phyloP scores from a whole-genome alignment of 2,888 invertebrate genomes.

The Tetragonula carbonaria region DNA sequence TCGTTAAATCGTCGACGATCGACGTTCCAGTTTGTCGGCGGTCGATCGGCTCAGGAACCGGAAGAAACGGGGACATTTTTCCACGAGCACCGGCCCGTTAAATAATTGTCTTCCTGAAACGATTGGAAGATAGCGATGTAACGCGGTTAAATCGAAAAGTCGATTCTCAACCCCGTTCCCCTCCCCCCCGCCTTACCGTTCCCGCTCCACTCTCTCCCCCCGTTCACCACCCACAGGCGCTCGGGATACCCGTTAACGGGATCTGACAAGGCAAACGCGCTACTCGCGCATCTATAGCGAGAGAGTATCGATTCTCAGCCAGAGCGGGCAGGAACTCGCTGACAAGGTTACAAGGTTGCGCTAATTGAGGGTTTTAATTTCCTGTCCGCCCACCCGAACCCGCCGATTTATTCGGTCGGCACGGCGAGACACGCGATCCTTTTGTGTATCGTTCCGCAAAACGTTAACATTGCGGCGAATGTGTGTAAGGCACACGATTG shows the following conservation, averaged over 20 bases:
- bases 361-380: conserved; percentile 75
- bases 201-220: background rate
- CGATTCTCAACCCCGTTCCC: conserved; percentile 38
- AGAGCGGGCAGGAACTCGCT: conserved; percentile 63
- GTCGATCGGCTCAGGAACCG: background rate
- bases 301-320: conserved; percentile 65
- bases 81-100: conserved; percentile 8
- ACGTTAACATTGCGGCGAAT: background rate
- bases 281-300: conserved; percentile 42
- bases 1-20: conserved; percentile 26
- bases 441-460: background rate
- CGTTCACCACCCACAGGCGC: background rate
- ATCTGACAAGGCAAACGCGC: conserved; percentile 59
- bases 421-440: conserved; percentile 48
- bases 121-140: conserved; percentile 48
- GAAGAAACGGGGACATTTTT: background rate
- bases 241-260: conserved; percentile 40
- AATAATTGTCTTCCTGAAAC: conserved; percentile 54
- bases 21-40: background rate
- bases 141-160: conserved; percentile 58
- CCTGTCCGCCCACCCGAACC: conserved; percentile 62
- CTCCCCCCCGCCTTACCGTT: background rate
- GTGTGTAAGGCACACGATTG: background rate
- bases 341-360: conserved; percentile 75
- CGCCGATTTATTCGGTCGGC: conserved; percentile 59